Conservation (phyloP, 2,113 vertebrate species). For the Pungitius pungitius region DNA sequence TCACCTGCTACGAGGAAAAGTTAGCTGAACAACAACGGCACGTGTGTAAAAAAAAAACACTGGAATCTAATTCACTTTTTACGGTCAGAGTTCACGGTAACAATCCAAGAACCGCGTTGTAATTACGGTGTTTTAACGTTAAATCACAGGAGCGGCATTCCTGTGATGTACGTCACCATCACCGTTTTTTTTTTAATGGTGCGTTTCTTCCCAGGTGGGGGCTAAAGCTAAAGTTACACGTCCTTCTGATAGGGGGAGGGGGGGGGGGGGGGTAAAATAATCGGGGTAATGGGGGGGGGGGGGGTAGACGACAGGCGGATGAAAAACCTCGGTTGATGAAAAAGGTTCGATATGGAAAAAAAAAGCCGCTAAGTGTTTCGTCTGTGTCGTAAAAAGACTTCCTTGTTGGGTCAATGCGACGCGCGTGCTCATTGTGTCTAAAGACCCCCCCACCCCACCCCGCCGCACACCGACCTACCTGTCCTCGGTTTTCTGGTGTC, state of each 20-base stretch:
- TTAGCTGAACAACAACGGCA: no score
- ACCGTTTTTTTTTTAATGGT: no score
- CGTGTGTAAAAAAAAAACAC: no score
- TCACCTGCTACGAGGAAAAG: no score
- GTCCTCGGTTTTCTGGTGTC: neutral
- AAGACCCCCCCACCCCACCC: no score
- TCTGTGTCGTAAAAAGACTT: neutral
- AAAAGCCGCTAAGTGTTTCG: neutral
- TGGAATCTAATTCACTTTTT: no score
- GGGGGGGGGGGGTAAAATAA: neutral
- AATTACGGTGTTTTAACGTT: neutral
- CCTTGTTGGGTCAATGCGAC: neutral
- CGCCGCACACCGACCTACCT: neutral
- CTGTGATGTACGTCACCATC: neutral
- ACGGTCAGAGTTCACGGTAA: no score
- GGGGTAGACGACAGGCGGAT: fast-evolving
- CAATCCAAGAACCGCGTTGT: neutral
- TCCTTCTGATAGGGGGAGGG: no score
- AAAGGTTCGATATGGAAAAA: no score
- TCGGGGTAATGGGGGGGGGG: neutral
- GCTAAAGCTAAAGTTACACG: constrained; percentile 38
- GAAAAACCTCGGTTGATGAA: no score
- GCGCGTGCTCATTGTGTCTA: no score
- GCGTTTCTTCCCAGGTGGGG: neutral
- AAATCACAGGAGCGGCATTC: no score